A percentile compares a stretch with the other conserved stretches of the same genome.
Evolutionary conservation across 2,797 vertebrate species (phyloP).

Genomic region (Gobionotothen gibberifrons): DNA sequence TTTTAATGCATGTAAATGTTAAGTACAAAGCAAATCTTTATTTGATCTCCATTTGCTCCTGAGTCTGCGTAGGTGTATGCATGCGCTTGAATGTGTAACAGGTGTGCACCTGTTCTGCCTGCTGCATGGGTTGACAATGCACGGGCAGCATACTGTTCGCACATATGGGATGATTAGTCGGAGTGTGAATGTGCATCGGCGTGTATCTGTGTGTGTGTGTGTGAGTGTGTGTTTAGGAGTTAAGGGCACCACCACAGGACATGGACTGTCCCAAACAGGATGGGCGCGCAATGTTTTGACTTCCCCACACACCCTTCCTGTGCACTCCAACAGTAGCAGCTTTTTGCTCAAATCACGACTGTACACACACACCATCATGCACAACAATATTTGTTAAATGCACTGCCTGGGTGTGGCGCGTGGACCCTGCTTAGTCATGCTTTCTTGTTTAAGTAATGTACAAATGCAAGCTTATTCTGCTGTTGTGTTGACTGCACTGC

Average conservation of each 20-base stretch:
- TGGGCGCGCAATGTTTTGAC: slow-evolving; percentile 85
- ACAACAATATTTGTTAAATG: slow-evolving; percentile 33
- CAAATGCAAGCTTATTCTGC: slow-evolving; percentile 53
- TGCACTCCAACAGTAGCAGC: slow-evolving; percentile 76
- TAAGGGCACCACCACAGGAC: slow-evolving; percentile 82
- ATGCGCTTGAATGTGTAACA: slow-evolving; percentile 61
- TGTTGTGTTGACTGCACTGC: slow-evolving; percentile 52
- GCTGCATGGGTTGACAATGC: slow-evolving; percentile 45
- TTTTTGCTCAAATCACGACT: slow-evolving; percentile 64
- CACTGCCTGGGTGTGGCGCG: slow-evolving; percentile 47
- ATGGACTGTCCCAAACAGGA: slow-evolving; percentile 87
- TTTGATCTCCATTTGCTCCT: slow-evolving; percentile 56
- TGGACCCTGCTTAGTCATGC: slow-evolving; percentile 67
- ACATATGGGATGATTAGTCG: slow-evolving; percentile 73
- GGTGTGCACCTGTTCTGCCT: slow-evolving; percentile 77
- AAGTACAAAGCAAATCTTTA: slow-evolving; percentile 39
- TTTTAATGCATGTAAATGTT: slow-evolving; percentile 43
- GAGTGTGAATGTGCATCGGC: slow-evolving; percentile 48
- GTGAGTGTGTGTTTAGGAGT: slow-evolving; percentile 57
- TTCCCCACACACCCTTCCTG: slow-evolving; percentile 89
- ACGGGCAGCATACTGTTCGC: slow-evolving; percentile 52
- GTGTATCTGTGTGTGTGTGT: slow-evolving; percentile 41
- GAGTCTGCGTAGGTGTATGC: slow-evolving; percentile 27
- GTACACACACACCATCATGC: slow-evolving; percentile 27
- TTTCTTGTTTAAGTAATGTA: slow-evolving; percentile 41